These are phyloP conservation scores for Nibea albiflora DNA, from an alignment of 2,113 vertebrate species.

Conservation along the genomic window DNA sequence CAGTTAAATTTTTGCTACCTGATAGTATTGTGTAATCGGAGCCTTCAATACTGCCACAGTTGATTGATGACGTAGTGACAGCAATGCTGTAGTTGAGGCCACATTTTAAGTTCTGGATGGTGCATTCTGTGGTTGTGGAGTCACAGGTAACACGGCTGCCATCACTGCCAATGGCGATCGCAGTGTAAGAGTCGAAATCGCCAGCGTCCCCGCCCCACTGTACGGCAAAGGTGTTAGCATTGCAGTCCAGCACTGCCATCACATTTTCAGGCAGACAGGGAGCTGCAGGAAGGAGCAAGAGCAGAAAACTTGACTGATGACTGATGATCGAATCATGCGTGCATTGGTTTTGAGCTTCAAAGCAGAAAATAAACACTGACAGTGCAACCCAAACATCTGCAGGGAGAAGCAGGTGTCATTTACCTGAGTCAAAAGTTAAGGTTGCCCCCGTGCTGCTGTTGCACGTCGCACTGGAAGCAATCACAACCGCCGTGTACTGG, in stretches of 20 bases:
- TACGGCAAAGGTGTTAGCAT: slow-evolving; percentile 72
- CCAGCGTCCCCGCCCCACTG: slow-evolving; percentile 71
- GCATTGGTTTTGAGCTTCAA: background rate
- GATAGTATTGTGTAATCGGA: slow-evolving; percentile 79
- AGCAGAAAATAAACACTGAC: background rate
- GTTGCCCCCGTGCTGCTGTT: slow-evolving; percentile 68
- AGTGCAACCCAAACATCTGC: background rate
- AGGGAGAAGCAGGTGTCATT: background rate
- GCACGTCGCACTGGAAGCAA: slow-evolving; percentile 75
- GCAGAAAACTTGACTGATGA: no score
- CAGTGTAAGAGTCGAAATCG: slow-evolving; percentile 62
- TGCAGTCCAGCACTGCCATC: slow-evolving; percentile 74
- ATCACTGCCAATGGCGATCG: slow-evolving; percentile 76
- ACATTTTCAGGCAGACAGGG: slow-evolving; percentile 81
- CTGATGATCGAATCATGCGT: background rate
- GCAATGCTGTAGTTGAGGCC: slow-evolving; percentile 81
- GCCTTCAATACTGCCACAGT: slow-evolving; percentile 71
- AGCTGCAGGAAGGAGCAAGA: slow-evolving; percentile 64
- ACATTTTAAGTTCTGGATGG: slow-evolving; percentile 76
- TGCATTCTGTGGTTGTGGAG: slow-evolving; percentile 69
- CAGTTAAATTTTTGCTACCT: slow-evolving; percentile 66
- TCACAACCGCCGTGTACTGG: slow-evolving; percentile 73
- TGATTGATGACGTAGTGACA: slow-evolving; percentile 64
- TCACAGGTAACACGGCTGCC: slow-evolving; percentile 62
- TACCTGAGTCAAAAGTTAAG: slow-evolving; percentile 80